phyloP scores from a whole-genome alignment of 2,888 invertebrate genomes.

The Drosophila dives region DNA sequence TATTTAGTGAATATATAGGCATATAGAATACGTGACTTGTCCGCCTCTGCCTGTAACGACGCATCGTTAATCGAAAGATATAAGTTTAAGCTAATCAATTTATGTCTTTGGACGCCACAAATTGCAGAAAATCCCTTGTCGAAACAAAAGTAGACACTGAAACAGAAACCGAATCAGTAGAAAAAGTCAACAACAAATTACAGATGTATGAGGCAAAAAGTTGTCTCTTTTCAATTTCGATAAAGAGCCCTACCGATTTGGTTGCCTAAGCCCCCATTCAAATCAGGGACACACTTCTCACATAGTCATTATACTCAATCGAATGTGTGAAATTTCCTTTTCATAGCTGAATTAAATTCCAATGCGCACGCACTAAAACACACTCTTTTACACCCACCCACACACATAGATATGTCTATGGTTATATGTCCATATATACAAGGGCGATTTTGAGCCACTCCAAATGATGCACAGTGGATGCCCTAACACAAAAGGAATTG shows the following conservation, averaged over 20 bases:
- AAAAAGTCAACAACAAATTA: constrained; percentile 46
- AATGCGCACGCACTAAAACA: constrained; percentile 35
- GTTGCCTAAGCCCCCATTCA: constrained; percentile 47
- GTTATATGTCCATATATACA: constrained; percentile 19
- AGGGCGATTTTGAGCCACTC: constrained; percentile 21
- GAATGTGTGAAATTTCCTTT: constrained; percentile 66
- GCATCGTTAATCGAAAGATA: constrained; percentile 45
- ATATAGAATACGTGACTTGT: constrained; percentile 51
- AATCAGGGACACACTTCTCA: constrained; percentile 34
- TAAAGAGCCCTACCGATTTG: constrained; percentile 45
- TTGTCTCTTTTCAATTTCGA: constrained; percentile 66
- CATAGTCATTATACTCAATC: constrained; percentile 51
- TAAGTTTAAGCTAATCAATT: constrained; percentile 71
- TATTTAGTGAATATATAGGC: constrained; percentile 24
- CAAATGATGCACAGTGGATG: constrained; percentile 40
- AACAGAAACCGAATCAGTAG: constrained; percentile 2
- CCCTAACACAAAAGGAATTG: neutral
- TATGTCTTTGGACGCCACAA: constrained; percentile 61
- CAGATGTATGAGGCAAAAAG: constrained; percentile 12
- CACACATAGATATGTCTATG: constrained; percentile 10
- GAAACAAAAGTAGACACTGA: neutral
- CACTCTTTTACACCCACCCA: neutral
- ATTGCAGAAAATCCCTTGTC: constrained; percentile 42
- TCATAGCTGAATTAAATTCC: constrained; percentile 74
- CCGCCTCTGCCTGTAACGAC: constrained; percentile 3